A percentile compares a stretch with the other conserved stretches of the same genome.
Conservation (phyloP, 2,888 invertebrate species). For the Cosmia trapezina region DNA sequence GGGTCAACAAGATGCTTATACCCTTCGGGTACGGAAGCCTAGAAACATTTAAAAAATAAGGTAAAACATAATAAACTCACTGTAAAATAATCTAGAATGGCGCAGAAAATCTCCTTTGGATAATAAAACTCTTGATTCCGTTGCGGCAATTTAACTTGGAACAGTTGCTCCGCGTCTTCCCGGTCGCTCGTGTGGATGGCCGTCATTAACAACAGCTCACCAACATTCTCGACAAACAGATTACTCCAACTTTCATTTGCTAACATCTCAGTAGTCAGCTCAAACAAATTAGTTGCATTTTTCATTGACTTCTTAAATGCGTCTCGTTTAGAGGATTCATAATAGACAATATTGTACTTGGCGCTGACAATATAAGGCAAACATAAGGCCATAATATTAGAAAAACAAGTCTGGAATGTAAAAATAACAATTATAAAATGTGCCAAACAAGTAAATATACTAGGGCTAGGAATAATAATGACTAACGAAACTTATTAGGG, state of each 20-base stretch:
- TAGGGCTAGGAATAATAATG: neutral
- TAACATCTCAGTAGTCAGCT: conserved; percentile 76
- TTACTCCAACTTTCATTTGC: conserved; percentile 80
- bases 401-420: conserved; percentile 82
- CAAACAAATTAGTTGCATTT: conserved; percentile 78
- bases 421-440: conserved; percentile 4
- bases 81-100: conserved; percentile 85
- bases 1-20: too few species aligned
- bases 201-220: conserved; percentile 77
- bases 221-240: conserved; percentile 84
- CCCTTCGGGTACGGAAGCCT: too few species aligned
- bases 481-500: neutral
- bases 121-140: conserved; percentile 82
- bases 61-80: conserved; percentile 70
- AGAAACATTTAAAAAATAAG: neutral
- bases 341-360: conserved; percentile 76
- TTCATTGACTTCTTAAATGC: conserved; percentile 65
- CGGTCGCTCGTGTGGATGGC: conserved; percentile 80
- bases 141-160: conserved; percentile 73
- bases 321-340: conserved; percentile 60
- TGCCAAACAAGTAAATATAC: neutral
- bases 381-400: conserved; percentile 80
- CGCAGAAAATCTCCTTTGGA: conserved; percentile 77
- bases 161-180: conserved; percentile 74
- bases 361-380: conserved; percentile 82